Base-by-base conservation (phyloP, 1,140 invertebrate genomes). In the Drosophila sturtevanti region DNA sequence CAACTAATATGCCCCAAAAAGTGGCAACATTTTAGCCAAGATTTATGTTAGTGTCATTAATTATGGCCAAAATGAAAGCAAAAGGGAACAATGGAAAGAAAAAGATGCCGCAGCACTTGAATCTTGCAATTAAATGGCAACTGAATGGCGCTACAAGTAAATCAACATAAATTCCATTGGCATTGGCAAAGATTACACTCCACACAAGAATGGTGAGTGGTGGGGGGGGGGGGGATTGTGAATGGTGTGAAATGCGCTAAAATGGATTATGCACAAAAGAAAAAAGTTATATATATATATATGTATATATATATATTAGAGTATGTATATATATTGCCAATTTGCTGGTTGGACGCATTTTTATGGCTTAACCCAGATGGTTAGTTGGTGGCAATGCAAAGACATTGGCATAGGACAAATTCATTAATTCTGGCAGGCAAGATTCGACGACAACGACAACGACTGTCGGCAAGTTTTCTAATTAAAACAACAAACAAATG, bases 401-500 rank as follows among this genome's bases (percentile, higher is more conserved):
- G 24, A n/a, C n/a, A 41, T n/a, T 54, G 44, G 41, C 31, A 61
- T 51, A 56, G 64, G 69, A 71, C 63, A 87, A 86, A 87, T 86
- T 87, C 82, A 86, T 86, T 86, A 82, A 86, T 86, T 87, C 84
- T 71, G 68, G 54, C 66, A 59, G 59, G 21, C 18, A 61, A 9
- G 18, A 44, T 38, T 38, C 59, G 41, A 48, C 41, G 41, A 48
- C 77, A 16, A 48, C 77, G 78, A 72, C 72, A 68, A 74, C 73
- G 66, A 71, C 74, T 71, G 62, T 71, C 59, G 76, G 71, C 82
- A 86, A 86, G 82, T 86, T 86, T 86, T 86, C 82, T 86, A 86
- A 86, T 86, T 86, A 86, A 86, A 86, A 86, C 82, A 86, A 86
- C 82, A 86, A 86, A 86, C 82, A 86, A 86, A 86, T 86, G 84